These are phyloP conservation scores for Polymixis flavicincta DNA, from an alignment of 2,888 invertebrate species.

Conservation along the genomic window DNA sequence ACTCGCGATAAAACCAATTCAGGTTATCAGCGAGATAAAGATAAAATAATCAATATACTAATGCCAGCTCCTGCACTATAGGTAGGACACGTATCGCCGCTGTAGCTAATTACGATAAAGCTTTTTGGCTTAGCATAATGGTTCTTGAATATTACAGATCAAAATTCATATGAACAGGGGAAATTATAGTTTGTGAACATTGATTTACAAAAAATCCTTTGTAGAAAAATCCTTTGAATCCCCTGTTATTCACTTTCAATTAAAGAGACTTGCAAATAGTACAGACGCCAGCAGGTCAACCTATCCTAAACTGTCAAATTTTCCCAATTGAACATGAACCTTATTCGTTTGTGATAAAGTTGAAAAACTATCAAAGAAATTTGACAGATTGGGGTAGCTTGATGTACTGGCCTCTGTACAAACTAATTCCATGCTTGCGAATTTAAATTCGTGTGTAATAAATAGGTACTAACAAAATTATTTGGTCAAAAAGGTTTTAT, in stretches of 20 bases:
- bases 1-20: conserved; percentile 48
- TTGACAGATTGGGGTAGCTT: no score
- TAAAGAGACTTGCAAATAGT: neutral
- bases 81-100: neutral
- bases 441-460: neutral
- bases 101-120: conserved; percentile 41
- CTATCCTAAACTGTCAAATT: no score
- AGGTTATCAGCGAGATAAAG: conserved; percentile 52
- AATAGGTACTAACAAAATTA: neutral
- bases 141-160: conserved; percentile 1
- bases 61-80: conserved; percentile 24
- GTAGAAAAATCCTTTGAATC: neutral
- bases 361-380: no score
- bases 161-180: neutral
- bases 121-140: conserved; percentile 13
- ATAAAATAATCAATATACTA: conserved; percentile 63
- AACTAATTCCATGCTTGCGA: neutral
- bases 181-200: neutral
- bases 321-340: no score
- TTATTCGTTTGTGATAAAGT: no score
- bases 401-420: no score
- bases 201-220: no score
- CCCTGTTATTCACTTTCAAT: neutral
- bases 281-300: no score
- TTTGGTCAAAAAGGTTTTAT: neutral